Evolutionary conservation across 2,113 vertebrate genomes (phyloP), one percentile per base, ranked within the genome.

Genomic region (Melanostigma gelatinosum): DNA sequence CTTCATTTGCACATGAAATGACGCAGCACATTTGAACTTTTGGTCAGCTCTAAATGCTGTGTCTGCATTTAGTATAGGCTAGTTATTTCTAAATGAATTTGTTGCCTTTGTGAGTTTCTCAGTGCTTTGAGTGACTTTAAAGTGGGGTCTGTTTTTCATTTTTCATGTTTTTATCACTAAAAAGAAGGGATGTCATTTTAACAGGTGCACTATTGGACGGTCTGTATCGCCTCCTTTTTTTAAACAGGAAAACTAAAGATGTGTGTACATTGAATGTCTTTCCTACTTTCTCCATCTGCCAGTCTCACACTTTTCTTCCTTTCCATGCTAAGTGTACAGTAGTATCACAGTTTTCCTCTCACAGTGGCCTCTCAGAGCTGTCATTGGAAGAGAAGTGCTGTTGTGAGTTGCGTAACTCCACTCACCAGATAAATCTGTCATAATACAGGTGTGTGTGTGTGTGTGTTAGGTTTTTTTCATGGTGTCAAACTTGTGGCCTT

Each of bases 371-470:
- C 83, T 70, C 61, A 15, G 46, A 68, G 68, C 85, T 89, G 85
- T 85, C 76, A 66, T 16, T 73, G 54, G 40, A 52, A 44, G 55
- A 68, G 15, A 79, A 11, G 24, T 76, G 50, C 62, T 57, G 63
- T 63, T 65, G 68, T 58, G 54, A 85, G 20, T 62, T 83, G 71
- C 42, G 5, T 63, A 82, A 69, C 72, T 81, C 15, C 11, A 34
- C 55, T 60, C 88, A 86, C 82, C 34, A 67, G 77, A 87, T 91
- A 85, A 88, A 92, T 90, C 83, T 87, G 87, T 87, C 87, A 79
- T 74, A 78, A 79, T 75, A 40, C 76, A 83, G 71, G 61, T 83
- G 74, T 83, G 63, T 74, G 10, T 77, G 76, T 85, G 58, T 72
- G 13, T 77, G 57, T 65, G 80, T 64, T 15, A 27, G 67, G 22